phyloP scores from a whole-genome alignment of 2,113 vertebrate genomes.

The Syrmaticus mikado region DNA sequence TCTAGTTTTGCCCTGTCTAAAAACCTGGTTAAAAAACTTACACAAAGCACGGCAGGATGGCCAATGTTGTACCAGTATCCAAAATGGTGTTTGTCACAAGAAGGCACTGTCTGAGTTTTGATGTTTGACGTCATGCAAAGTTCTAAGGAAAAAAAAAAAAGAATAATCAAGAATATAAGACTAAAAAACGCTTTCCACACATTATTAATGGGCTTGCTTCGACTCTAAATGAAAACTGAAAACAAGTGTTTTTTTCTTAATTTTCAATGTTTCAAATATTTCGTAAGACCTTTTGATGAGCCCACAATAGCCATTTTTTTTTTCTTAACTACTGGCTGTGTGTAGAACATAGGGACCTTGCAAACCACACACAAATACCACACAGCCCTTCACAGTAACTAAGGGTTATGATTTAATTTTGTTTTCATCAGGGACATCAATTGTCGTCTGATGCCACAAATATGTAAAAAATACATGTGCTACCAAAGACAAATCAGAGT shows the following conservation, averaged over 20 bases:
- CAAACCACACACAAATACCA: not conserved
- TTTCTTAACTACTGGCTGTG: not conserved
- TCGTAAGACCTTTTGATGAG: not conserved
- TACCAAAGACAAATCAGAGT: not conserved
- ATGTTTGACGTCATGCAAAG: conserved; percentile 96
- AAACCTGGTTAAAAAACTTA: conserved; percentile 75
- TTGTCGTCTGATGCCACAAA: not conserved
- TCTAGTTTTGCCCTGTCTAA: not conserved
- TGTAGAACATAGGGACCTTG: not conserved
- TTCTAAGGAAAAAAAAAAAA: conserved; percentile 76
- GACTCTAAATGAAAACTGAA: not conserved
- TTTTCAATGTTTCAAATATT: not conserved
- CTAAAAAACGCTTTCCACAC: not conserved
- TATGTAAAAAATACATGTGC: not conserved
- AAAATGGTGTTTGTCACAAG: conserved; percentile 92
- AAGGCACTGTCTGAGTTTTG: conserved; percentile 89
- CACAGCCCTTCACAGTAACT: not conserved
- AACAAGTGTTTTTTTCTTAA: not conserved
- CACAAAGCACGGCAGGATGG: conserved; percentile 92
- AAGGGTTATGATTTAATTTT: not conserved
- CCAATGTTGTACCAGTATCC: conserved; percentile 90
- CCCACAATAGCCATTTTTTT: not conserved
- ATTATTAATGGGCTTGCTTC: not conserved
- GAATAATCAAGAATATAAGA: not conserved
- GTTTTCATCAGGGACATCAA: not conserved